Conservation (phyloP, 2,888 invertebrate species). For the Stratiomys singularior region DNA sequence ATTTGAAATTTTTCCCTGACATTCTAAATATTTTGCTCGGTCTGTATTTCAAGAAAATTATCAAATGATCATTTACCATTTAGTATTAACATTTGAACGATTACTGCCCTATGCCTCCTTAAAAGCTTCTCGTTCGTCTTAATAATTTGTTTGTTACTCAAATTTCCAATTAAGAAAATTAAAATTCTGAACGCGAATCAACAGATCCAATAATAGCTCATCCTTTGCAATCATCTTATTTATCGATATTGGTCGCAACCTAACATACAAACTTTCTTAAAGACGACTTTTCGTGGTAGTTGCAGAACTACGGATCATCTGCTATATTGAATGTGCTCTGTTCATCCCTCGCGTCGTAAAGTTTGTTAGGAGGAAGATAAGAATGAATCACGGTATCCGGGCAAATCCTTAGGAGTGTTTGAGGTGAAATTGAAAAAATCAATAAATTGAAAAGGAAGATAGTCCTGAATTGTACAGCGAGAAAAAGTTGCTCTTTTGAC, state of each 20-base stretch:
- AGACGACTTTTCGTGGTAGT: neutral
- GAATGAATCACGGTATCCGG: constrained; percentile 4
- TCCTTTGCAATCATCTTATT: constrained; percentile 32
- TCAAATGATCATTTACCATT: neutral
- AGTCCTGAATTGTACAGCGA: neutral
- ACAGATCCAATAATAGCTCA: constrained; percentile 11
- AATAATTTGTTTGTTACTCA: constrained; percentile 46
- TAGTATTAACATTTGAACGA: neutral
- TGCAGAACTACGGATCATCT: no score
- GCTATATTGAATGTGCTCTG: no score
- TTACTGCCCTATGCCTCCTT: neutral
- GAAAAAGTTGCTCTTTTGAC: neutral
- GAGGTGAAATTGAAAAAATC: constrained; percentile 3
- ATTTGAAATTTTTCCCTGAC: no score
- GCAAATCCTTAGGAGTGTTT: neutral
- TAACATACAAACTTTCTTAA: neutral
- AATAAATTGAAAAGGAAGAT: neutral
- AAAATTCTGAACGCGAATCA: constrained; percentile 46
- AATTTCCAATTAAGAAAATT: constrained; percentile 52
- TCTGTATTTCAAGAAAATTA: neutral
- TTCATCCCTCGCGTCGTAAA: neutral
- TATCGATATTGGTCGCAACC: constrained; percentile 1
- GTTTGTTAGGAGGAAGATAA: neutral
- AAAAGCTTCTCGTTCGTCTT: constrained; percentile 35
- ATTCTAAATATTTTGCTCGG: no score